Evolutionary conservation across 2,113 vertebrate genomes (phyloP), one percentile per base, ranked within the genome.

Genomic region (Ploceus nigricollis): DNA sequence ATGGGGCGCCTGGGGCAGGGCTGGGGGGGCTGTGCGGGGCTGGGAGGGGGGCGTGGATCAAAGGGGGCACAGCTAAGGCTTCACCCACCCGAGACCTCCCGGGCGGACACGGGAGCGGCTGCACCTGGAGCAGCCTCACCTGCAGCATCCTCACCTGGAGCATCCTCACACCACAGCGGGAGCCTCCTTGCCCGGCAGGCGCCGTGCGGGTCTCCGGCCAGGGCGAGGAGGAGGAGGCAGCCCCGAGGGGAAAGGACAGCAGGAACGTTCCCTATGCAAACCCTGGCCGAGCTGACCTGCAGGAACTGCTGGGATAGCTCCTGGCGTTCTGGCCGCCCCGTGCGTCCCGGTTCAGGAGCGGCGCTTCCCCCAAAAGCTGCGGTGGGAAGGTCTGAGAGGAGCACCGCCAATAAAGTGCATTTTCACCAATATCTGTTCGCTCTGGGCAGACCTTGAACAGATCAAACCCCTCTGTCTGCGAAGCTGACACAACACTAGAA

Each of bases 11-110:
- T 40, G 3, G 35, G 96, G 30, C 23, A 47, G 65, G 71, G 94
- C 93, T 4, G 27, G 21, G 54, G 15, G 16, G 15, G 72, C 16
- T 15, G 27, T 1, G 57, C 28, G 1, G 30, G 57, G 37, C 0
- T 88, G 87, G 51, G 92, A 91, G 89, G 81, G 12, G 56, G 6
- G 56, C 22, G 28, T 14, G 76, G 94, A 96, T 93, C 97, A 94
- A 97, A 95, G 92, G 78, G 71, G 82, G 27, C 63, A 82, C 44
- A 2, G 40, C 50, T 71, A 50, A 76, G 85, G 58, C 89, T 24
- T 24, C 22, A 16, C n/a, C 33, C 56, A 58, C 15, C 56, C 2
- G 35, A 70, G 96, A 94, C 69, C 97, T 89, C 94, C 94, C 94
- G 66, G 44, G 44, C 78, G 96, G 97, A 92, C 93, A 91, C 91